Conservation (phyloP, 2,113 vertebrate genomes). For the Anser cygnoides region DNA sequence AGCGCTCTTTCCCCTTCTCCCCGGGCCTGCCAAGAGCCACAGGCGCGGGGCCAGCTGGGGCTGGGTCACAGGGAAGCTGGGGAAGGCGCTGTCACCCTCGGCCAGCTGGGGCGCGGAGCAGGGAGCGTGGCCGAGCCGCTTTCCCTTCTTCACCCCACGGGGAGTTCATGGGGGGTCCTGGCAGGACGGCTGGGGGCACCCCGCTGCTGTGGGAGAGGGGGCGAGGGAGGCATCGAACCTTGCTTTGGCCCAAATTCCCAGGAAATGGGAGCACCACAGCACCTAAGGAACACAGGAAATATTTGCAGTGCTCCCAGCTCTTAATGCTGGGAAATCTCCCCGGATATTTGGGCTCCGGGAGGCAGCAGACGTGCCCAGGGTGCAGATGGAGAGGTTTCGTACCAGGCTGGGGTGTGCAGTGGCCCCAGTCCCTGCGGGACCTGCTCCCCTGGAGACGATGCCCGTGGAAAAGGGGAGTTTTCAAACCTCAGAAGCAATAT, state of each 20-base stretch:
- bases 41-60: conserved; percentile 16
- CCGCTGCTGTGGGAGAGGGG: rapidly evolving
- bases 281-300: neutral
- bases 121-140: rapidly evolving
- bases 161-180: neutral
- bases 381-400: rapidly evolving
- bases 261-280: neutral
- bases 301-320: neutral
- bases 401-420: neutral
- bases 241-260: neutral
- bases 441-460: rapidly evolving
- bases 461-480: neutral
- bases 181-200: rapidly evolving
- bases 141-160: neutral
- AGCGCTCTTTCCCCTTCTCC: conserved; percentile 29
- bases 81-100: neutral
- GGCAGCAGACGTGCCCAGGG: neutral
- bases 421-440: neutral
- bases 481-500: neutral
- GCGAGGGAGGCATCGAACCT: rapidly evolving
- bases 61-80: neutral
- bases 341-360: neutral
- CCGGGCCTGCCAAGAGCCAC: neutral
- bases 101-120: neutral
- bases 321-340: neutral